Evolutionary conservation across 2,888 invertebrate species (phyloP), one percentile per base, ranked within the genome.

Genomic region (Choristoneura rosaceana): DNA sequence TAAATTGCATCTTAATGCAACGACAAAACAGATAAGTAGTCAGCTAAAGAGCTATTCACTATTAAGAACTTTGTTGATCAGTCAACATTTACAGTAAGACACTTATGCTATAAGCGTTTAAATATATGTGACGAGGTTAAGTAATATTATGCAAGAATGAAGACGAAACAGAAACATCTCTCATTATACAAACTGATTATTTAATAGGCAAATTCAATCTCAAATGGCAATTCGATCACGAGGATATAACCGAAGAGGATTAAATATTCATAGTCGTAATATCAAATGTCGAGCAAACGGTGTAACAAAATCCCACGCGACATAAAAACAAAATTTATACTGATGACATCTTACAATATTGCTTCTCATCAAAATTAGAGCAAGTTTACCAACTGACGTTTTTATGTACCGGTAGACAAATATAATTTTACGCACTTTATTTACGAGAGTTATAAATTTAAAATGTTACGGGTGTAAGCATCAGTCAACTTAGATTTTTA

Each of bases 291-390:
- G 78, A n/a, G 76, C 15, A 12, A n/a, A 73, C 76, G 74, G 79
- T 80, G 76, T 80, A 70, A 80, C 15, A 43, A 63, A 55, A 52
- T 70, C 69, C 75, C 71, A 71, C 70, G 58, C 74, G 74, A 76
- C 78, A 76, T 69, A 77, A 81, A 81, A 80, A 77, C 61, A 75
- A 66, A 81, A 82, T 81, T 80, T 84, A 81, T 76, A 74, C 75
- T 74, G 69, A 75, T 76, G 77, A 77, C 77, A 75, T 77, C 77
- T 75, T 65, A 75, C 74, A 78, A 75, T 73, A 76, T 79, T 74
- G 77, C 73, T 76, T 79, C 71, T 77, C 75, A 82, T 81, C 79
- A 77, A 73, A 85, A 83, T 73, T 80, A 74, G 81, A 83, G 80
- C 82, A 79, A 74, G 64, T 73, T 62, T 71, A 68, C 55, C n/a